phyloP scores from a whole-genome alignment of 2,113 vertebrate species.

The Crypturellus undulatus region DNA sequence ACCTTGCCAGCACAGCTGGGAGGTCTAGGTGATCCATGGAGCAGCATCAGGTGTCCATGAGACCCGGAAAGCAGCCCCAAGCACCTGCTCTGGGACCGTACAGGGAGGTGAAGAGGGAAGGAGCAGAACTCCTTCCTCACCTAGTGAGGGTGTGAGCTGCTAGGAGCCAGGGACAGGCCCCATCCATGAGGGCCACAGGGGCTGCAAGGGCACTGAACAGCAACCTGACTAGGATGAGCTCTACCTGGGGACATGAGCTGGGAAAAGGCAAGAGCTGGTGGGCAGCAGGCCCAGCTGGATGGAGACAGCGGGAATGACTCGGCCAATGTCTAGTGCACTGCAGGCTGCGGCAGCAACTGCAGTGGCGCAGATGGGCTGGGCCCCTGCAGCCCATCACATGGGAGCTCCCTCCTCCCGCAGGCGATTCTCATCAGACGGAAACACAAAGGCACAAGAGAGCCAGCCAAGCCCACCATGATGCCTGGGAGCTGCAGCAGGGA shows the following conservation, averaged over 20 bases:
- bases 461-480: rapidly evolving
- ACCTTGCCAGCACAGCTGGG: neutral
- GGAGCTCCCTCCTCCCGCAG: neutral
- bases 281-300: neutral
- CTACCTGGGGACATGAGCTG: neutral
- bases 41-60: rapidly evolving
- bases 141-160: neutral
- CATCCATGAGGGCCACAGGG: neutral
- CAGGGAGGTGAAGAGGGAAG: neutral
- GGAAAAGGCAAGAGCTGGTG: neutral
- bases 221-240: neutral
- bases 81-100: neutral
- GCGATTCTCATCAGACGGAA: neutral
- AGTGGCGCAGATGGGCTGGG: neutral
- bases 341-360: neutral
- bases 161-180: neutral
- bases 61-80: neutral
- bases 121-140: neutral
- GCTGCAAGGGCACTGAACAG: neutral
- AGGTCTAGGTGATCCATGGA: neutral
- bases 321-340: neutral
- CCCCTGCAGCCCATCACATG: too few relatives aligned
- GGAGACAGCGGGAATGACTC: neutral
- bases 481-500: neutral
- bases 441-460: neutral